A percentile compares a stretch with the other conserved stretches of the same genome.
phyloP scores from a whole-genome alignment of 2,888 invertebrate genomes.

The Agriopis aurantiaria region DNA sequence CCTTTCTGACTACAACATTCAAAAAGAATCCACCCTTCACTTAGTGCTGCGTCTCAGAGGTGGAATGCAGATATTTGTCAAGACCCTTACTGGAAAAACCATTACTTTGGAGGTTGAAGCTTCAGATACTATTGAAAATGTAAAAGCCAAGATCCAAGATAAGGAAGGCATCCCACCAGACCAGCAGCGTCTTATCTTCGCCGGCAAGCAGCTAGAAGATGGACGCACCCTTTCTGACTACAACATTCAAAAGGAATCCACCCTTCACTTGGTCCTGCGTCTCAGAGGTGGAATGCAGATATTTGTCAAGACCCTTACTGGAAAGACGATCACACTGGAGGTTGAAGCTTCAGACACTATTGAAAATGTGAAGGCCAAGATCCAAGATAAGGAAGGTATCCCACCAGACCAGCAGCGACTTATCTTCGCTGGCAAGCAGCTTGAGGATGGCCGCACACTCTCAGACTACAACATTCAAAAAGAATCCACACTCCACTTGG shows the following conservation, averaged over 20 bases:
- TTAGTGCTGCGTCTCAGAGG: slow-evolving; percentile 61
- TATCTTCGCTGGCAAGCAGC: slow-evolving; percentile 59
- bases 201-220: slow-evolving; percentile 60
- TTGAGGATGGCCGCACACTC: slow-evolving; percentile 57
- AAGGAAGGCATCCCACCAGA: slow-evolving; percentile 63
- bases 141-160: slow-evolving; percentile 61
- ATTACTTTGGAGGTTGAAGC: slow-evolving; percentile 59
- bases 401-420: slow-evolving; percentile 61
- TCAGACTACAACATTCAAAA: slow-evolving; percentile 67
- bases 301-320: slow-evolving; percentile 61
- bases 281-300: slow-evolving; percentile 63
- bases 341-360: slow-evolving; percentile 60
- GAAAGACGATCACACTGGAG: slow-evolving; percentile 59
- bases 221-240: slow-evolving; percentile 60
- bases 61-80: slow-evolving; percentile 65
- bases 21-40: slow-evolving; percentile 63
- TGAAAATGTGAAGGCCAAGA: slow-evolving; percentile 61
- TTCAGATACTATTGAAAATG: slow-evolving; percentile 58
- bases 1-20: slow-evolving; percentile 63
- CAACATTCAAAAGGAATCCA: slow-evolving; percentile 62
- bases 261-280: slow-evolving; percentile 56
- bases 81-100: slow-evolving; percentile 60
- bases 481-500: slow-evolving; percentile 68
- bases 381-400: slow-evolving; percentile 61
- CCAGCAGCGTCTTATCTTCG: slow-evolving; percentile 60